These are phyloP conservation scores for Eilema depressum DNA, from an alignment of 2,888 invertebrate species.

Conservation along the genomic window DNA sequence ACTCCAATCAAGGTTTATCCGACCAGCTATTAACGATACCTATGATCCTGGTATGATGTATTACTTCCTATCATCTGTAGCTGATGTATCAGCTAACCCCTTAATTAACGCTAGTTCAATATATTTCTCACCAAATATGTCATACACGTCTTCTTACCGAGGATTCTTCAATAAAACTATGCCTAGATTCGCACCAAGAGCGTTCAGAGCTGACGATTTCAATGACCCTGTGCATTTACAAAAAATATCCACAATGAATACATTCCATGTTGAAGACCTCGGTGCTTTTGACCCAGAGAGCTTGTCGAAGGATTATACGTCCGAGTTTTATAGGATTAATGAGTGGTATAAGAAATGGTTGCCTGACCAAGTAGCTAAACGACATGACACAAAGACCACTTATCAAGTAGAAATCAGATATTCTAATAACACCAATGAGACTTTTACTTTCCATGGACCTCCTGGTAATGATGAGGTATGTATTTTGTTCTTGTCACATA, in stretches of 20 bases:
- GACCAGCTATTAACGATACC: slow-evolving; percentile 96
- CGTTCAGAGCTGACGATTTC: slow-evolving; percentile 96
- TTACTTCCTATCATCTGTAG: slow-evolving; percentile 97
- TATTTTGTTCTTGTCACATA: background rate
- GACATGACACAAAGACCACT: slow-evolving; percentile 97
- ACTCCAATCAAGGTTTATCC: slow-evolving; percentile 95
- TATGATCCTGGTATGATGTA: slow-evolving; percentile 99
- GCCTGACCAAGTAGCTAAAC: slow-evolving; percentile 93
- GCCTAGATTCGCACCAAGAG: slow-evolving; percentile 97
- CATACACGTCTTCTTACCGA: slow-evolving; percentile 97
- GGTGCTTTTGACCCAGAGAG: slow-evolving; percentile 94
- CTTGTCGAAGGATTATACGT: slow-evolving; percentile 94
- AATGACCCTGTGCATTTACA: slow-evolving; percentile 98
- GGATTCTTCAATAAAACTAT: slow-evolving; percentile 99
- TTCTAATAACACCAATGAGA: slow-evolving; percentile 97
- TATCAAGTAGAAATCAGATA: slow-evolving; percentile 98
- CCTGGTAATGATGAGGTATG: slow-evolving; percentile 94
- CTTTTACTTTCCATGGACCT: slow-evolving; percentile 98
- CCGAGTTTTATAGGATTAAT: slow-evolving; percentile 95
- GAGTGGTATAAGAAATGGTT: slow-evolving; percentile 98
- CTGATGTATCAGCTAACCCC: slow-evolving; percentile 97
- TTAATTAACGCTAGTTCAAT: slow-evolving; percentile 97
- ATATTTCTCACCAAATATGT: slow-evolving; percentile 97
- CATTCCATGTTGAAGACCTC: slow-evolving; percentile 94
- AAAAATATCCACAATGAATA: slow-evolving; percentile 97